Conservation (phyloP, 2,113 vertebrate genomes). For the Emydura subglobosa region DNA sequence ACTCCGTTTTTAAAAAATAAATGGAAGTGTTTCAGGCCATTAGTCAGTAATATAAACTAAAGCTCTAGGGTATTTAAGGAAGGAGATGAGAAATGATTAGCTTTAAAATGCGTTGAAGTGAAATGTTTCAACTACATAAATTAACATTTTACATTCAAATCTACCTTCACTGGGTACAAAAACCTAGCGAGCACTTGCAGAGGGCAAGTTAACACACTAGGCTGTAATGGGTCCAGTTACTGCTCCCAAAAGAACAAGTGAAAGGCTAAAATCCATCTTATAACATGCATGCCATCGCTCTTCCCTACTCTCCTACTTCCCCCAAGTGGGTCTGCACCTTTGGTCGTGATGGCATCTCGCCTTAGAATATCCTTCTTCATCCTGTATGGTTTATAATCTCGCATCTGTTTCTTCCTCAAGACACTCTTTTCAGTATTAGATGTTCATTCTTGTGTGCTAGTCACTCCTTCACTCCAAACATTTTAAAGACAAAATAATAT, state of each 20-base stretch:
- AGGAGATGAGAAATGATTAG: constrained; percentile 27
- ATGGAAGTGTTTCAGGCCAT: background rate
- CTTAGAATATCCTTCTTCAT: background rate
- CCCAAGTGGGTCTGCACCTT: background rate
- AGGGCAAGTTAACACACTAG: background rate
- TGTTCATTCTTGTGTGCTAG: background rate
- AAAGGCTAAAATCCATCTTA: background rate
- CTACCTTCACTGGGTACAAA: background rate
- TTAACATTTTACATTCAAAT: background rate
- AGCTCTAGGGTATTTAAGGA: constrained; percentile 2
- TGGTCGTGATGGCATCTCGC: background rate
- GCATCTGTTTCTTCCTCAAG: background rate
- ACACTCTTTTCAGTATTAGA: background rate
- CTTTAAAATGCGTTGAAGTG: background rate
- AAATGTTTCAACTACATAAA: background rate
- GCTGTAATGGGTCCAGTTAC: background rate
- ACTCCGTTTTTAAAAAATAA: background rate
- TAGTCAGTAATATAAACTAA: background rate
- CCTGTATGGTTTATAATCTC: background rate
- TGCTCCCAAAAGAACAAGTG: background rate
- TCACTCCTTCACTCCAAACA: background rate
- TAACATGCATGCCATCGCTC: background rate
- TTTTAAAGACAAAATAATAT: background rate
- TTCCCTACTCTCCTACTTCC: background rate
- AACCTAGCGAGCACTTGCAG: background rate